Conservation (phyloP, 2,888 invertebrate genomes). For the Tipula vernalis region DNA sequence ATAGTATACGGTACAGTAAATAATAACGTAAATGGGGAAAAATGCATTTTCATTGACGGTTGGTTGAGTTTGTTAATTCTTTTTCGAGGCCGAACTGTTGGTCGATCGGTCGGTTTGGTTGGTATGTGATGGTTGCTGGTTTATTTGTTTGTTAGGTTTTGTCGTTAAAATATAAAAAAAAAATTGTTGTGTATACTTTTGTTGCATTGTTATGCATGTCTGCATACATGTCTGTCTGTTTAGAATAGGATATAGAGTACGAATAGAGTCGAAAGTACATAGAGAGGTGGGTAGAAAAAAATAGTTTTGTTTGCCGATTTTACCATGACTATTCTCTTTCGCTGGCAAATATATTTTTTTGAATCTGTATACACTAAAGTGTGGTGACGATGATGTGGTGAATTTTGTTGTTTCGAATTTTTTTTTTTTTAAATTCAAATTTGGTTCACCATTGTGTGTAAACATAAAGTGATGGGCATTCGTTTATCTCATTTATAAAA, state of each 20-base stretch:
- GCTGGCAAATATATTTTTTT: background rate
- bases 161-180: background rate
- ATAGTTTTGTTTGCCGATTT: background rate
- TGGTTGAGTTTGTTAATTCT: background rate
- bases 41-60: background rate
- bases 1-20: background rate
- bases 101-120: background rate
- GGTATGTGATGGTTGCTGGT: background rate
- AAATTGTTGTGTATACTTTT: background rate
- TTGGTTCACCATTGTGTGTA: conserved; percentile 15
- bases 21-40: background rate
- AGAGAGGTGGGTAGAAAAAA: background rate
- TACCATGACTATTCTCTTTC: background rate
- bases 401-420: conserved; percentile 5
- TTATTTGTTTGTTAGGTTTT: background rate
- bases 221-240: background rate
- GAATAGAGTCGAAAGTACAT: too few relatives aligned
- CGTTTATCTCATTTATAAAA: conserved; percentile 12
- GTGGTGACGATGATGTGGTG: conserved; percentile 10
- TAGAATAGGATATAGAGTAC: background rate
- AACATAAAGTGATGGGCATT: conserved; percentile 13
- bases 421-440: conserved; percentile 13
- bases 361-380: background rate
- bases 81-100: background rate
- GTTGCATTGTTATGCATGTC: background rate